phyloP scores from a whole-genome alignment of 2,113 vertebrate species.

The Sturnus vulgaris region DNA sequence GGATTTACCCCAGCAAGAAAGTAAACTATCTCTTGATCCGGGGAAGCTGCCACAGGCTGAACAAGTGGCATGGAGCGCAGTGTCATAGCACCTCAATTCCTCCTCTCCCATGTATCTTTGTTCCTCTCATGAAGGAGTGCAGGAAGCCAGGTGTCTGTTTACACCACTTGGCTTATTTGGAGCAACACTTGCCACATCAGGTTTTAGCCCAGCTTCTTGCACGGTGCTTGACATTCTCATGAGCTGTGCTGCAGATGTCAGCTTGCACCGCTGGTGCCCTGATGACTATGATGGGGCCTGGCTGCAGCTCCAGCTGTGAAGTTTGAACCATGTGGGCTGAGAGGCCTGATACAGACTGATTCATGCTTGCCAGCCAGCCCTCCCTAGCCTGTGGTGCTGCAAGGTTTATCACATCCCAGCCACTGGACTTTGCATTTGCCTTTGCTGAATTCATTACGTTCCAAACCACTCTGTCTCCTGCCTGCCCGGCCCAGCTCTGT shows the following conservation, averaged over 20 bases:
- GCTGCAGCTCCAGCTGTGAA: not conserved
- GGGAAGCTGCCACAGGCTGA: not conserved
- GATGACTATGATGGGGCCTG: not conserved
- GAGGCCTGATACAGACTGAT: not conserved
- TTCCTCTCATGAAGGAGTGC: not conserved
- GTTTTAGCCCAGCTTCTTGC: not conserved
- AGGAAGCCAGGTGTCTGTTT: not conserved
- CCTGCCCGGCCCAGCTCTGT: not conserved
- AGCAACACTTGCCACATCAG: not conserved
- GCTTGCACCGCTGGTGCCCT: not conserved
- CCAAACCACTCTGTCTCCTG: not conserved
- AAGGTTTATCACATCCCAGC: not conserved
- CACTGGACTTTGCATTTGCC: not conserved
- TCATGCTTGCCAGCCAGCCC: not conserved
- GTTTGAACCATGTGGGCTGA: not conserved
- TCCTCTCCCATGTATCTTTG: fast-evolving
- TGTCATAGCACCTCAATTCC: not conserved
- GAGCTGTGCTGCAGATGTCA: not conserved
- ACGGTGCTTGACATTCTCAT: fast-evolving
- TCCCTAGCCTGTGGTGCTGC: not conserved
- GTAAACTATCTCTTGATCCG: not conserved
- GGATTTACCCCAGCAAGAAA: fast-evolving
- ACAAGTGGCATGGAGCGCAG: not conserved
- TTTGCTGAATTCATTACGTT: not conserved
- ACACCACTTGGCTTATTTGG: not conserved